Conservation (phyloP, 2,113 vertebrate genomes). For the Steatornis caripensis region DNA sequence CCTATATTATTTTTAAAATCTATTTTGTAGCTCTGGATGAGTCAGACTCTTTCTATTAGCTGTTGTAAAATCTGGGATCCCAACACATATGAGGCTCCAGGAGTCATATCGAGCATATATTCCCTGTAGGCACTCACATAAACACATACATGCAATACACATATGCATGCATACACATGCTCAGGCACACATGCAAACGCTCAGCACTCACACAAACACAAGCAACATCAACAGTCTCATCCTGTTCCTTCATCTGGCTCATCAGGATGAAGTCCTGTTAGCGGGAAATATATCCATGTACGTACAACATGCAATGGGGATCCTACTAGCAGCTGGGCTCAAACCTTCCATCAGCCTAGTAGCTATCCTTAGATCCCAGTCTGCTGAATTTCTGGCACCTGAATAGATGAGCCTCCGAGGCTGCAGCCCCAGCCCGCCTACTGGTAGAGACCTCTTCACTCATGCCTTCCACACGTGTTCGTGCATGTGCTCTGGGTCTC, state of each 20-base stretch:
- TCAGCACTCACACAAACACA: neutral
- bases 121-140: neutral
- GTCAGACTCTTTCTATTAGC: neutral
- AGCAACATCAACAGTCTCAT: neutral
- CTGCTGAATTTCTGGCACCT: neutral
- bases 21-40: neutral
- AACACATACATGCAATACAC: neutral
- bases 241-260: neutral
- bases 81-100: neutral
- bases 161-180: neutral
- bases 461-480: accelerated
- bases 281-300: neutral
- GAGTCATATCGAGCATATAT: neutral
- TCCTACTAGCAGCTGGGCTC: neutral
- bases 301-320: neutral
- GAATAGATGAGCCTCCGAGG: neutral
- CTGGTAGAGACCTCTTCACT: neutral
- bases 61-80: neutral
- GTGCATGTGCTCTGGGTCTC: accelerated
- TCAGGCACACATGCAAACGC: neutral
- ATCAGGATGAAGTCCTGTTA: neutral
- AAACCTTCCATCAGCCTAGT: neutral
- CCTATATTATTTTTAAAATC: neutral
- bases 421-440: neutral
- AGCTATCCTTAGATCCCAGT: neutral